Conservation (phyloP, 2,797 vertebrate genomes). For the Sebastes goodei region DNA sequence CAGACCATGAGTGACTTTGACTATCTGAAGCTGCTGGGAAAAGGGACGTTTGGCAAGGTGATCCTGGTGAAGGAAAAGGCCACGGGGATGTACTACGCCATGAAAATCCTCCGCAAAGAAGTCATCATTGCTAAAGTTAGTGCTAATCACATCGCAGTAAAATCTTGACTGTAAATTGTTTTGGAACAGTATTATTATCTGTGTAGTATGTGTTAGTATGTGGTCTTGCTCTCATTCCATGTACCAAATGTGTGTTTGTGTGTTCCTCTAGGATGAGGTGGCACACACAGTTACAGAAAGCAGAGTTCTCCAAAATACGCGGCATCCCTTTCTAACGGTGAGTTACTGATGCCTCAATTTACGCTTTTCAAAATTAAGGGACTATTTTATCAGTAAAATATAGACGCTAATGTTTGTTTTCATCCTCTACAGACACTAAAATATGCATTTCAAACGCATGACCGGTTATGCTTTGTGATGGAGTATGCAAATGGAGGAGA, state of each 20-base stretch:
- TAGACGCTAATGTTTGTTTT: not conserved
- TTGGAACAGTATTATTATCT: not conserved
- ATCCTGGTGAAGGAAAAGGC: conserved; percentile 95
- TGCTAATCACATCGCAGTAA: not conserved
- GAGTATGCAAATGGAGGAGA: conserved; percentile 98
- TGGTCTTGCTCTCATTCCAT: not conserved
- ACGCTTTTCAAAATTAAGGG: not conserved
- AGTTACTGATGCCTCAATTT: conserved; percentile 36
- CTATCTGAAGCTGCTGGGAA: conserved; percentile 95
- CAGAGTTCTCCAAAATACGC: conserved; percentile 93
- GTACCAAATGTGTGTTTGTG: conserved; percentile 9
- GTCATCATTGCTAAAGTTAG: conserved; percentile 95
- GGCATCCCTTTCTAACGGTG: conserved; percentile 95
- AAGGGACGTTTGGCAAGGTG: conserved; percentile 96
- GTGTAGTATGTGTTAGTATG: not conserved
- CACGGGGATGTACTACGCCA: conserved; percentile 94
- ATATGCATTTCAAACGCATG: conserved; percentile 95
- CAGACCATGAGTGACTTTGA: conserved; percentile 98
- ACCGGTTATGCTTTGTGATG: conserved; percentile 97
- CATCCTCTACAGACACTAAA: conserved; percentile 87
- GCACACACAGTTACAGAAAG: conserved; percentile 97
- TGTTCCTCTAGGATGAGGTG: conserved; percentile 88
- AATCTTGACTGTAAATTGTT: not conserved
- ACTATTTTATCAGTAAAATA: not conserved
- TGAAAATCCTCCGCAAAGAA: conserved; percentile 97